Conservation (phyloP, 2,888 invertebrate genomes). For the Eupsilia transversa region DNA sequence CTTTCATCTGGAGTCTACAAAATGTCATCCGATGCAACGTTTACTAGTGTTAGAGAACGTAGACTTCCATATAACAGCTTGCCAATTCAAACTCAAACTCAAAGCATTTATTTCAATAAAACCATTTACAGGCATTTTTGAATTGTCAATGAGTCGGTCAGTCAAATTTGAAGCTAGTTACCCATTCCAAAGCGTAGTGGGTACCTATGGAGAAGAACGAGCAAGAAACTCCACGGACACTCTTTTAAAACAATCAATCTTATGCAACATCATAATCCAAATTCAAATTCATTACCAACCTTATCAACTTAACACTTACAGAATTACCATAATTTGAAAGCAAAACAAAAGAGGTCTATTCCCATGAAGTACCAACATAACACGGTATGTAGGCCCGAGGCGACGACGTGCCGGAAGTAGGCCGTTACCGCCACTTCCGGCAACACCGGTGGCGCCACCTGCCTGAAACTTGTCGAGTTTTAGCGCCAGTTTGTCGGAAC, state of each 20-base stretch:
- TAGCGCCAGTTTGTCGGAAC: slow-evolving; percentile 60
- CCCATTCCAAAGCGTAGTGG: too few species aligned
- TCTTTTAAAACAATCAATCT: too few species aligned
- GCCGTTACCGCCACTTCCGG: slow-evolving; percentile 81
- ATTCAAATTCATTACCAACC: slow-evolving; percentile 10
- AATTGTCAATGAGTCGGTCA: too few species aligned
- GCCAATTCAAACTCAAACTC: too few species aligned
- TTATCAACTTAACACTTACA: slow-evolving; percentile 21
- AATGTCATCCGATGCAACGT: background rate
- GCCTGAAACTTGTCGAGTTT: slow-evolving; percentile 76
- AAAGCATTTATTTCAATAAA: too few species aligned
- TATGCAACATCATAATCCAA: background rate
- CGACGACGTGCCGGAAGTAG: slow-evolving; percentile 81
- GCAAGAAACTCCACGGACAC: too few species aligned
- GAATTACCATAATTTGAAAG: slow-evolving; percentile 62
- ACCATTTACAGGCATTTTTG: too few species aligned
- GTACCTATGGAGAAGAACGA: too few species aligned
- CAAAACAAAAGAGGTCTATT: slow-evolving; percentile 67
- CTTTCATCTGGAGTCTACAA: background rate
- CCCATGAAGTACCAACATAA: slow-evolving; percentile 64
- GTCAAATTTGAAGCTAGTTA: too few species aligned
- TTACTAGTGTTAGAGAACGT: background rate
- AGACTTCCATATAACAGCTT: background rate
- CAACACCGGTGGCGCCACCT: slow-evolving; percentile 75
- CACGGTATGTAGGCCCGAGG: slow-evolving; percentile 67